Evolutionary conservation across 1,140 invertebrate species (phyloP).

Genomic region (Drosophila sturtevanti): DNA sequence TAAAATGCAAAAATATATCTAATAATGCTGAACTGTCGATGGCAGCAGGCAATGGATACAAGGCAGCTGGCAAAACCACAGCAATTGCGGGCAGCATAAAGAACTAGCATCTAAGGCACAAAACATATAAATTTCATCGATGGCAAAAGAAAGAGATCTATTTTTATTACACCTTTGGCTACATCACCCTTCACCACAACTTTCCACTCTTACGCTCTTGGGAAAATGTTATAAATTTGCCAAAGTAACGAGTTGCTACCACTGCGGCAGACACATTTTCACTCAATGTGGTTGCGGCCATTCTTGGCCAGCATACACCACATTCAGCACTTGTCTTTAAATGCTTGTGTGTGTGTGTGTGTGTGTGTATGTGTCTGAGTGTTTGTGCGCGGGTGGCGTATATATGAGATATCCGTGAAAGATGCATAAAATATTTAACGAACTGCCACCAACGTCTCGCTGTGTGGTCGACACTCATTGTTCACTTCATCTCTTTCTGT

Average conservation of each 20-base stretch:
- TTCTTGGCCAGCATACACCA: neutral
- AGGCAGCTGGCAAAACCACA: conserved; percentile 1
- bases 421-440: conserved; percentile 23
- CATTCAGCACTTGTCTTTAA: neutral
- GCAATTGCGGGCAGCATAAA: neutral
- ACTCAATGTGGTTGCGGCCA: conserved; percentile 14
- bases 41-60: conserved; percentile 5
- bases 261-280: conserved; percentile 35
- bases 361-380: neutral
- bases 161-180: conserved; percentile 20
- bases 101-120: neutral
- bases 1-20: conserved; percentile 67
- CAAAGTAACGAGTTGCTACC: conserved; percentile 23
- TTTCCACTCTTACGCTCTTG: neutral
- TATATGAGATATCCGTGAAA: neutral
- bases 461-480: conserved; percentile 5
- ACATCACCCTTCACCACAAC: neutral
- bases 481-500: conserved; percentile 5
- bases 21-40: conserved; percentile 22
- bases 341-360: neutral
- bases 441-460: neutral
- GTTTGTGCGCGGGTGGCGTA: neutral
- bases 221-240: conserved; percentile 41
- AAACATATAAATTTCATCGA: conserved; percentile 12
- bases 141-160: conserved; percentile 17